phyloP scores from a whole-genome alignment of 30 jellyfish, hydroid and myxozoan species.

The Aurelia aurita region DNA sequence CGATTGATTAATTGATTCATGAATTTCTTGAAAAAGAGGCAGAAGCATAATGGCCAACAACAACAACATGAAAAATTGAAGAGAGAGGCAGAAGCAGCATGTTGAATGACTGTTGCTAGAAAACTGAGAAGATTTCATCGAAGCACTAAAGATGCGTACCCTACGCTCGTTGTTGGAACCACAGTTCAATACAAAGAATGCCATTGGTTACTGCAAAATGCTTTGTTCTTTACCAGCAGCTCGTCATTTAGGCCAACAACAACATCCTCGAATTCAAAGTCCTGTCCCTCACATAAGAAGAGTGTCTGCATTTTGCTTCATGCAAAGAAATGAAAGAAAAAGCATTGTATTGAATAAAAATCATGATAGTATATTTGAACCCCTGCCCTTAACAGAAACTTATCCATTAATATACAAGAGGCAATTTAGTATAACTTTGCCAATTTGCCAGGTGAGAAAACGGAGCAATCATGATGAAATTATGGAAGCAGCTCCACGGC shows the following conservation, averaged over 20 bases:
- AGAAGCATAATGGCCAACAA: too few relatives aligned
- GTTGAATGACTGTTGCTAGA: too few relatives aligned
- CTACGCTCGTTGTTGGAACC: too few relatives aligned
- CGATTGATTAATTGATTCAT: too few relatives aligned
- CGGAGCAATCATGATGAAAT: slow-evolving; percentile 2
- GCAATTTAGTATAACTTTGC: background rate
- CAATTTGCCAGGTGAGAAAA: background rate
- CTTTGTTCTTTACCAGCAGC: too few relatives aligned
- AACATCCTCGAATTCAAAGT: too few relatives aligned
- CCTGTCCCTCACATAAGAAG: background rate
- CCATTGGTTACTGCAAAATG: too few relatives aligned
- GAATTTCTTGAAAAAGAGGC: too few relatives aligned
- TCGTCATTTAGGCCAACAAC: too few relatives aligned
- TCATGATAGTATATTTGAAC: background rate
- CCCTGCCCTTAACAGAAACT: background rate
- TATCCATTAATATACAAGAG: background rate
- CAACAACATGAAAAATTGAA: too few relatives aligned
- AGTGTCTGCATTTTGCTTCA: background rate
- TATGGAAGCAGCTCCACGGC: slow-evolving; percentile 24
- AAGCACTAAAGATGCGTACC: background rate
- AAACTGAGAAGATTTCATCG: background rate
- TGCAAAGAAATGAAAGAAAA: background rate
- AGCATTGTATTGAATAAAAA: background rate
- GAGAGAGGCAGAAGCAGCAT: too few relatives aligned
- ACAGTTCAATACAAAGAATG: too few relatives aligned